Evolutionary conservation across 2,797 vertebrate genomes (phyloP), one percentile per base, ranked within the genome.

Genomic region (Moxostoma hubbsi): DNA sequence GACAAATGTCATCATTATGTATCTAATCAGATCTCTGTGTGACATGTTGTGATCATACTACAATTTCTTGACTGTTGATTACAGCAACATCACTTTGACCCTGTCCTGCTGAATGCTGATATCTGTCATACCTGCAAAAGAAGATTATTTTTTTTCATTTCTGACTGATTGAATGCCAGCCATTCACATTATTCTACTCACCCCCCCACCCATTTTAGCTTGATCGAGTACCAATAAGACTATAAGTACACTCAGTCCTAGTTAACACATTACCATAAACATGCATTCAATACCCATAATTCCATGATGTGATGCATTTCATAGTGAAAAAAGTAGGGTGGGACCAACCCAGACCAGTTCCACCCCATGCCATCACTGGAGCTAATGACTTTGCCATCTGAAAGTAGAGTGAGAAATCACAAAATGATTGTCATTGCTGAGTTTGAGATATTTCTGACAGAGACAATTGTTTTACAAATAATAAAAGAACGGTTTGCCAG

Each of bases 371-470:
- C 9, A 8, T 36, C 1, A 65, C 50, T 54, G 6, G 9, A 50
- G 18, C 54, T 59, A 18, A 68, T 68, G 18, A 43, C 55, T 68
- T 61, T 16, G 9, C 18, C 18, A 9, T 66, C 74, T 66, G 54
- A 77, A 67, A 51, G 18, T 49, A 46, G 66, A 70, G 58, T 54
- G 11, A 77, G n/a, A 77, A 70, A 77, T 43, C 36, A 70, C 47
- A 18, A 77, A 77, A 77, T 77, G 46, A 77, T 68, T 77, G 47
- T 75, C 61, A 67, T 36, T 36, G 18, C 18, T 45, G 51, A 65
- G 62, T 75, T 65, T 68, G 46, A 77, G 46, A 58, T 77, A 16
- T 7, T 10, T 10, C 55, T 68, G 75, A 77, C 64, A 61, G 65
- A 68, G 64, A 68, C 55, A 61, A 51, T 59, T 61, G 46, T 68